phyloP scores from a whole-genome alignment of 2,888 invertebrate species.

The Orthosia incerta region DNA sequence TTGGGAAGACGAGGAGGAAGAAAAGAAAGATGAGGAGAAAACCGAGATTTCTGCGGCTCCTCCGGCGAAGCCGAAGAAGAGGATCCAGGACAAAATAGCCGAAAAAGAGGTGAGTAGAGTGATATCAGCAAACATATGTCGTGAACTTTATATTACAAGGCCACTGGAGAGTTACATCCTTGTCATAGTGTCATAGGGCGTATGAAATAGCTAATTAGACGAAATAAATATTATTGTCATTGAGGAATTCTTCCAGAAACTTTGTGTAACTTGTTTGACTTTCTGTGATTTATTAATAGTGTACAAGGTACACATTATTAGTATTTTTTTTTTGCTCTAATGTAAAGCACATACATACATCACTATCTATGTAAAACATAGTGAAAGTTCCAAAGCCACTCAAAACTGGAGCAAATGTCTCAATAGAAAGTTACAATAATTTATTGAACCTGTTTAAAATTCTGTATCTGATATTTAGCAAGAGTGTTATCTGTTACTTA shows the following conservation, averaged over 20 bases:
- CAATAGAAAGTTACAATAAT: constrained; percentile 51
- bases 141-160: constrained; percentile 51
- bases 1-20: constrained; percentile 98
- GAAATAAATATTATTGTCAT: constrained; percentile 10
- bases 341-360: not conserved
- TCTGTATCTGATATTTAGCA: constrained; percentile 7
- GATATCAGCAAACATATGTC: constrained; percentile 60
- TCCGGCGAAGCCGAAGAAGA: constrained; percentile 93
- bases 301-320: not conserved
- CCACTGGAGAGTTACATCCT: constrained; percentile 30
- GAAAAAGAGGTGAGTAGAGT: constrained; percentile 94
- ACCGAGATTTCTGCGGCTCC: constrained; percentile 91
- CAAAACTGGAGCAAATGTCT: constrained; percentile 34
- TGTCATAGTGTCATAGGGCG: constrained; percentile 25
- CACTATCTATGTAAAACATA: not conserved
- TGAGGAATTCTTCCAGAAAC: not conserved
- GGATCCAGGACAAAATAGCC: constrained; percentile 95
- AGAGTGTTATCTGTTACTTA: constrained; percentile 24
- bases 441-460: constrained; percentile 39
- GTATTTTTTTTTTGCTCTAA: not conserved
- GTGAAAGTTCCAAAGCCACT: constrained; percentile 42
- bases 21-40: constrained; percentile 94
- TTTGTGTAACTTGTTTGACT: not conserved
- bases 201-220: constrained; percentile 24
- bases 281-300: not conserved